Evolutionary conservation across 2,888 invertebrate species (phyloP).

Genomic region (Agriopis marginaria): DNA sequence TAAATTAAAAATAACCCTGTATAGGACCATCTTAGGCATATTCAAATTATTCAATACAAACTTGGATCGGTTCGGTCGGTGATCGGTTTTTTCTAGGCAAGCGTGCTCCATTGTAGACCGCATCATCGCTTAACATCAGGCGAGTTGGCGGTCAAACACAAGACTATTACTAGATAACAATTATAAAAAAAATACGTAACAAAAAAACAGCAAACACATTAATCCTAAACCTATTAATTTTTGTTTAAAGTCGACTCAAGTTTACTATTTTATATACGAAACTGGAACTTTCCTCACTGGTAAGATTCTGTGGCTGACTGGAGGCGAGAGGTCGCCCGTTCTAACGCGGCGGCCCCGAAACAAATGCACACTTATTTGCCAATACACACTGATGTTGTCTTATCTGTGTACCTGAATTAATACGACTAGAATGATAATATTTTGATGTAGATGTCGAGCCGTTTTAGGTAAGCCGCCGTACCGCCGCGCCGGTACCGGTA

Average conservation of each 20-base stretch:
- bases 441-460: slow-evolving; percentile 35
- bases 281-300: slow-evolving; percentile 6
- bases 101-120: too few relatives aligned
- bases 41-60: too few relatives aligned
- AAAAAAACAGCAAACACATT: too few relatives aligned
- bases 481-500: slow-evolving; percentile 15
- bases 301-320: slow-evolving; percentile 48
- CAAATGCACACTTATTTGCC: slow-evolving; percentile 79
- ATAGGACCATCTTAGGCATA: too few relatives aligned
- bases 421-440: slow-evolving; percentile 35
- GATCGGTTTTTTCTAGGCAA: too few relatives aligned
- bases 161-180: too few relatives aligned
- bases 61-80: too few relatives aligned
- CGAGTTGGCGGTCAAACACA: too few relatives aligned
- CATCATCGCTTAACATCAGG: too few relatives aligned
- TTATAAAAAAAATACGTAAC: too few relatives aligned
- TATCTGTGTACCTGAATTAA: slow-evolving; percentile 26
- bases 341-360: slow-evolving; percentile 79
- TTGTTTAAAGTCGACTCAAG: background rate
- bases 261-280: background rate
- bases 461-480: slow-evolving; percentile 31
- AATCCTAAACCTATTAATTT: background rate
- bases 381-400: slow-evolving; percentile 59
- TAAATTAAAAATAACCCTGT: too few relatives aligned
- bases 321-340: slow-evolving; percentile 78